phyloP scores from a whole-genome alignment of 1,140 invertebrate genomes.

The Sitophilus oryzae region DNA sequence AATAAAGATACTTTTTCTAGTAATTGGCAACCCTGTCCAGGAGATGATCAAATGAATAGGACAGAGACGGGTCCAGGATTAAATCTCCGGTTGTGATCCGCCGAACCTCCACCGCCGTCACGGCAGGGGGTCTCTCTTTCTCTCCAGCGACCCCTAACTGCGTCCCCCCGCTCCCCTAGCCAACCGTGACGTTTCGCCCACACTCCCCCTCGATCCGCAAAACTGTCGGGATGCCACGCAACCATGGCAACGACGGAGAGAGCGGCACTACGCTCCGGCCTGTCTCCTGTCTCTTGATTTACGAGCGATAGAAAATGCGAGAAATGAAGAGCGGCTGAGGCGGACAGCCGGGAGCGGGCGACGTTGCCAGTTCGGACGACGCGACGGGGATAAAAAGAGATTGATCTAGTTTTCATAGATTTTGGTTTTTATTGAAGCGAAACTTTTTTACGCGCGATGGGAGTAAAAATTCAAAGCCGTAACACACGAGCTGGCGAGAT shows the following conservation, averaged over 20 bases:
- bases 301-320: constrained; percentile 47
- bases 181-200: constrained; percentile 8
- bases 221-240: constrained; percentile 44
- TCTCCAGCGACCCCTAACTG: constrained; percentile 1
- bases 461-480: too few species aligned
- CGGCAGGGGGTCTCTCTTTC: constrained; percentile 8
- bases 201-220: constrained; percentile 26
- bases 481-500: too few species aligned
- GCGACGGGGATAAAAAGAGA: too few species aligned
- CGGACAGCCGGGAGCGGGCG: constrained; percentile 36
- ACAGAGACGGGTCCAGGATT: too few species aligned
- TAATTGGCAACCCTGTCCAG: too few species aligned
- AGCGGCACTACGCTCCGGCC: constrained; percentile 42
- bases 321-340: constrained; percentile 46
- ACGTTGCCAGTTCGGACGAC: background rate
- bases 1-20: too few species aligned
- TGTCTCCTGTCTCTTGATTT: constrained; percentile 48
- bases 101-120: background rate
- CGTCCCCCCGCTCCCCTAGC: background rate
- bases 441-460: too few species aligned
- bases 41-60: too few species aligned
- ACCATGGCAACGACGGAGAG: constrained; percentile 42
- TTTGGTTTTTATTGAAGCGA: too few species aligned
- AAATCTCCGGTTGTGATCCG: constrained; percentile 44
- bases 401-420: too few species aligned